These are phyloP conservation scores for Chouioia cunea DNA, from an alignment of 2,888 invertebrate species.

Conservation along the genomic window DNA sequence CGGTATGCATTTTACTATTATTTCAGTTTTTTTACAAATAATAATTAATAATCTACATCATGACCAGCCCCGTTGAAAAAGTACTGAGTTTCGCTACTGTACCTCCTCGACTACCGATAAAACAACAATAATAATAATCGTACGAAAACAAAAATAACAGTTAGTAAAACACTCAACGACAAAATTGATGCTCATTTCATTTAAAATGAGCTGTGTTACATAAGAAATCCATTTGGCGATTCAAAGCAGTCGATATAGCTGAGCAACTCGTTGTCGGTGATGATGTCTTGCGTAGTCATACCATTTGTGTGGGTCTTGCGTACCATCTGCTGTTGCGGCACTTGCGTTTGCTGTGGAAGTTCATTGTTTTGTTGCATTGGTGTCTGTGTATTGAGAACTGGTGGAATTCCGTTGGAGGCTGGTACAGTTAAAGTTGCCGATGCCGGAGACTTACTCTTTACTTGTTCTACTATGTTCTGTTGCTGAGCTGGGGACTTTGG, in stretches of 20 bases:
- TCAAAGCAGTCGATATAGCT: conserved; percentile 93
- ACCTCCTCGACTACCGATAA: conserved; percentile 6
- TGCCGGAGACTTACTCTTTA: conserved; percentile 60
- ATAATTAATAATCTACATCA: too few relatives aligned
- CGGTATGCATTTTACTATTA: too few relatives aligned
- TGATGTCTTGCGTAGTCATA: conserved; percentile 80
- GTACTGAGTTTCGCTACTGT: conserved; percentile 43
- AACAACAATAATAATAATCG: not conserved
- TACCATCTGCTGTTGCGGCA: not conserved
- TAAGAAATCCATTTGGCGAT: conserved; percentile 68
- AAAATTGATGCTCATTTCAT: conserved; percentile 1
- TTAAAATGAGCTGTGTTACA: conserved; percentile 54
- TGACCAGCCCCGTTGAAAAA: not conserved
- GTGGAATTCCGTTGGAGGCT: conserved; percentile 56
- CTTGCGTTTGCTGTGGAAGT: conserved; percentile 66
- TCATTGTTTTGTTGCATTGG: conserved; percentile 72
- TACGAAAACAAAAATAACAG: conserved; percentile 26
- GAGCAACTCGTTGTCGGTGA: conserved; percentile 89
- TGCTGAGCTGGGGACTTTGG: conserved; percentile 60
- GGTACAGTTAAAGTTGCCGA: conserved; percentile 53
- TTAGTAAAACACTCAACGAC: conserved; percentile 40
- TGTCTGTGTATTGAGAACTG: conserved; percentile 61
- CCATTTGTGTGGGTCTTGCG: conserved; percentile 39
- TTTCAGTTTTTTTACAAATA: not conserved
- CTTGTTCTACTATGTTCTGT: conserved; percentile 62